Conservation (phyloP, 2,888 invertebrate species). For the Tachina lurida region DNA sequence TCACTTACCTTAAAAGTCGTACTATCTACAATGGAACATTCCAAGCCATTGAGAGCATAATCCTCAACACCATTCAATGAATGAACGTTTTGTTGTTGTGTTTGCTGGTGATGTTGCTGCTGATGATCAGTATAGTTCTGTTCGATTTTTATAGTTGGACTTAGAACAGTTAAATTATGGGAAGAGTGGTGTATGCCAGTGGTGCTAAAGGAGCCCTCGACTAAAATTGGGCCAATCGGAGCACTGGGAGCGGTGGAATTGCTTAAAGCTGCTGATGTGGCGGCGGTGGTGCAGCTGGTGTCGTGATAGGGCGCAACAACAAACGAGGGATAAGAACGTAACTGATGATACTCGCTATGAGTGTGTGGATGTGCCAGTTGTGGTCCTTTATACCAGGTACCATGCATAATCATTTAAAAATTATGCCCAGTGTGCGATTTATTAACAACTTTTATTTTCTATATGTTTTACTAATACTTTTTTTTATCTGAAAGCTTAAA, state of each 20-base stretch:
- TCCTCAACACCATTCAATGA: constrained; percentile 76
- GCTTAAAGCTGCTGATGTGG: constrained; percentile 53
- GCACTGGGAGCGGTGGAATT: constrained; percentile 71
- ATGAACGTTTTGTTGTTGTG: constrained; percentile 48
- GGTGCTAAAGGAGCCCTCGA: constrained; percentile 76
- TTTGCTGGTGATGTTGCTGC: constrained; percentile 20
- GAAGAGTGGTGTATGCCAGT: constrained; percentile 40
- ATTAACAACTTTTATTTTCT: constrained; percentile 16
- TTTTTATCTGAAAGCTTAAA: not conserved
- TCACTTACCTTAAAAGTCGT: constrained; percentile 78
- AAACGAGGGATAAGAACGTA: constrained; percentile 82
- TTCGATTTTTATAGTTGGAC: constrained; percentile 79
- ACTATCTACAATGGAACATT: constrained; percentile 76
- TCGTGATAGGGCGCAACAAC: constrained; percentile 81
- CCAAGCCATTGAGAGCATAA: constrained; percentile 77
- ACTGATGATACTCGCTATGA: constrained; percentile 79
- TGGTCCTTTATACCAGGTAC: constrained; percentile 83
- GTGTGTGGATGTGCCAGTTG: constrained; percentile 79
- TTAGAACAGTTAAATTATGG: constrained; percentile 74
- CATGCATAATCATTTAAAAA: constrained; percentile 82
- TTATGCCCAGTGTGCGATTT: constrained; percentile 23
- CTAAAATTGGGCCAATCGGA: constrained; percentile 75
- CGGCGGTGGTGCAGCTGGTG: constrained; percentile 67
- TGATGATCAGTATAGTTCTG: constrained; percentile 77
- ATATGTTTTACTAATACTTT: constrained; percentile 4